A percentile compares a stretch with the other conserved stretches of the same genome.
phyloP scores from a whole-genome alignment of 2,113 vertebrate species.

The Myotis davidii region DNA sequence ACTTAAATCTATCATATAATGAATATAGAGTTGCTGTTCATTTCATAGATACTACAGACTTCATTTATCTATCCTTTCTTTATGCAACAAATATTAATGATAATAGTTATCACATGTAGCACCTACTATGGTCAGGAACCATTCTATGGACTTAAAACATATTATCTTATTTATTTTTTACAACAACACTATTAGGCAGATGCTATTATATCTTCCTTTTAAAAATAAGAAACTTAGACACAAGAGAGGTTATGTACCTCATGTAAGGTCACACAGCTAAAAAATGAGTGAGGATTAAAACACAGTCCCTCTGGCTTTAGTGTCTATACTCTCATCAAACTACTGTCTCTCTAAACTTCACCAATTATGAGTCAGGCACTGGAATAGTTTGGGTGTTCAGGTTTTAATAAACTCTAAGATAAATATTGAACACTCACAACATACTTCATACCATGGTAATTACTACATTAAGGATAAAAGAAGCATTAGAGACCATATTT shows the following conservation, averaged over 20 bases:
- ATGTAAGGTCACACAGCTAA: neutral
- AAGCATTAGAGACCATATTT: neutral
- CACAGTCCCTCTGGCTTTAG: neutral
- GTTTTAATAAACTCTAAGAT: neutral
- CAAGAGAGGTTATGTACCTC: neutral
- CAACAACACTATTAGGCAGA: neutral
- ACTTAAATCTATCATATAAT: neutral
- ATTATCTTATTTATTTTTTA: neutral
- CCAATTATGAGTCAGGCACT: neutral
- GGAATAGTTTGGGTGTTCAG: neutral
- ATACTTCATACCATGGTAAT: neutral
- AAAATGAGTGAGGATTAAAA: neutral
- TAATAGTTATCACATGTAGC: neutral
- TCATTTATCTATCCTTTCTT: neutral
- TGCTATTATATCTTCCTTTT: neutral
- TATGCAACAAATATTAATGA: constrained; percentile 20
- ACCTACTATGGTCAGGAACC: neutral
- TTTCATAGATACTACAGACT: neutral
- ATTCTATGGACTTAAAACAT: neutral
- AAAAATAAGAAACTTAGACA: neutral
- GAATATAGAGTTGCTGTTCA: neutral
- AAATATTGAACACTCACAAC: neutral
- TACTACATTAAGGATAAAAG: neutral
- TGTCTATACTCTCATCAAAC: neutral
- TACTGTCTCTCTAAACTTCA: neutral